phyloP scores from a whole-genome alignment of 2,797 vertebrate genomes.

The Glossophaga mutica region DNA sequence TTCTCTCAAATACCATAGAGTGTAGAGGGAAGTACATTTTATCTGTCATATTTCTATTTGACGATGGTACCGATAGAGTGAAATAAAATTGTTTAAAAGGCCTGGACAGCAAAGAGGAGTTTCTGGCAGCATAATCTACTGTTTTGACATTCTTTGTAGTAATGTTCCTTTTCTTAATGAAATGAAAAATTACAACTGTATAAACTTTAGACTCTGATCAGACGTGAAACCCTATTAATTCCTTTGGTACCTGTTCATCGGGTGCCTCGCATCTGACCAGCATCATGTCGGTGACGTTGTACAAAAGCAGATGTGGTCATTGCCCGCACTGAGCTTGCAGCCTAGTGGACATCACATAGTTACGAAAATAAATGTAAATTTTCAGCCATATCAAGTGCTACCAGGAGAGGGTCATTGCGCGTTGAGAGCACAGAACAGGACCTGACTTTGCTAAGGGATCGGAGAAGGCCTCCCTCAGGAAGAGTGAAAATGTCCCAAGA shows the following conservation, averaged over 20 bases:
- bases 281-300: background rate
- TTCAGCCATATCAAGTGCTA: background rate
- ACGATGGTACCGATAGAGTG: background rate
- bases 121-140: background rate
- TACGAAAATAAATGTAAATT: background rate
- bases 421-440: background rate
- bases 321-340: background rate
- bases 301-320: background rate
- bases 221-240: background rate
- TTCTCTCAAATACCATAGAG: background rate
- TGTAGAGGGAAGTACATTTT: background rate
- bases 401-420: background rate
- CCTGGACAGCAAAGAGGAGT: background rate
- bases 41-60: background rate
- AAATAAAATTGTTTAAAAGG: constrained; percentile 4
- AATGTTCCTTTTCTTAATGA: background rate
- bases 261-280: background rate
- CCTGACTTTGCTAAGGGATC: background rate
- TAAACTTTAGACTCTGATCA: constrained; percentile 3
- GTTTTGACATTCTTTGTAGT: background rate
- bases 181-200: background rate
- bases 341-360: background rate
- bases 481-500: background rate
- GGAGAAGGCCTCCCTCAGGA: background rate
- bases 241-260: background rate